Conservation (phyloP, 1,140 invertebrate genomes). For the Hyles euphorbiae region DNA sequence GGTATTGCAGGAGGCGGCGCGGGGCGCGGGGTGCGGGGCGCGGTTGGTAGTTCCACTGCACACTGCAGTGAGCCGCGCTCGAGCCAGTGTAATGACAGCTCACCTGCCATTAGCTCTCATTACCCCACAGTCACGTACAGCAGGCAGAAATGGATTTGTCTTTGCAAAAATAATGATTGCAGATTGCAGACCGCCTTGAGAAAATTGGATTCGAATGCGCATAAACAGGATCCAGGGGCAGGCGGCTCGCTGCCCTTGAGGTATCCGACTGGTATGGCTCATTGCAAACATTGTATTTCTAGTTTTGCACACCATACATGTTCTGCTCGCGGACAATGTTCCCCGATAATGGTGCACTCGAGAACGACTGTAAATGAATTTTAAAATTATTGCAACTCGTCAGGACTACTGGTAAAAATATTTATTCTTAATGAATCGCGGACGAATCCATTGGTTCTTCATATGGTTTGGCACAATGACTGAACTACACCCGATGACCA, state of each 20-base stretch:
- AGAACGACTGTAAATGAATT: too few relatives aligned
- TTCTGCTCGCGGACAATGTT: background rate
- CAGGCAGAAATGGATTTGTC: conserved; percentile 69
- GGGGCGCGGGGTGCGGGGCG: background rate
- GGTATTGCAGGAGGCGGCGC: conserved; percentile 9
- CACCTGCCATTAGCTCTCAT: conserved; percentile 62
- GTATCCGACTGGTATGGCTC: conserved; percentile 5
- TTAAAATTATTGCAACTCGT: too few relatives aligned
- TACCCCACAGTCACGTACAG: conserved; percentile 64
- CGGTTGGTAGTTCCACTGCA: background rate
- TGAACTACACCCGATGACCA: too few relatives aligned
- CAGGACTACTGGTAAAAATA: too few relatives aligned
- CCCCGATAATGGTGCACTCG: background rate
- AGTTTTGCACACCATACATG: background rate
- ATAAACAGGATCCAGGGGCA: conserved; percentile 53
- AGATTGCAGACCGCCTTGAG: conserved; percentile 68
- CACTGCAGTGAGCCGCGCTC: conserved; percentile 17
- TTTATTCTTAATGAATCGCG: too few relatives aligned
- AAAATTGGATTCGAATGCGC: conserved; percentile 63
- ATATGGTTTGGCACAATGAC: too few relatives aligned
- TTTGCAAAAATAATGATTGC: conserved; percentile 71
- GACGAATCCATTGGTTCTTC: too few relatives aligned
- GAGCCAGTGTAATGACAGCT: conserved; percentile 50
- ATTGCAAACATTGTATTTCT: conserved; percentile 14
- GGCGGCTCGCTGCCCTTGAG: conserved; percentile 27